Base-by-base conservation (phyloP, 1,140 invertebrate genomes). In the Magallana angulata region DNA sequence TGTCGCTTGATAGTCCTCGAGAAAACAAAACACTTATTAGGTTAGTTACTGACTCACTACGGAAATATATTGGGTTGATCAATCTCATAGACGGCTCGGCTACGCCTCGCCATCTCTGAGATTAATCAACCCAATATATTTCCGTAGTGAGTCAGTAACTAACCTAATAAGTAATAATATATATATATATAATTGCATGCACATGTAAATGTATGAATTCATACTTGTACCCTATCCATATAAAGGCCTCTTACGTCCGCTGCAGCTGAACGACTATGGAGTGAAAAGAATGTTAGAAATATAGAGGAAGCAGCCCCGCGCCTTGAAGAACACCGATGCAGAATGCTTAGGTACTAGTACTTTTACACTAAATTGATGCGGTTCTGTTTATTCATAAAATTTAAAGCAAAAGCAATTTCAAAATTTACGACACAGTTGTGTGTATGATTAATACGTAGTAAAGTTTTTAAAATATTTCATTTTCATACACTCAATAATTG, bases 251-350 rank as follows among this genome's bases (percentile, higher is more conserved):
- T 98, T 88, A 97, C 97, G 0, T 96, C 96, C 87, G 97, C 97
- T 1, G 96, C 97, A 0, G 98, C 98, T 4, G 98, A 99, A 94
- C 96, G 97, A 90, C 95, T 98, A 0, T 99, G 98, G 98, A 96
- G 95, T 88, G 87, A 91, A n/a, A 85, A 88, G 36, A 96, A 95
- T 11, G 90, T 95, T 1, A 95, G 94, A n/a, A 90, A 95, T 83
- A 80, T 87, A 1, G 76, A 89, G 2, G 81, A 93, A 68, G 97
- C 96, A 1, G 92, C 94, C 1, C 91, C 95, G 59, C 95, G 98
- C 76, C 92, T 98, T 0, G 97, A 98, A 92, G 97, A 98, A 93
- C 97, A 98, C 89, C 95, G 97, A 16, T 99, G 98, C 94, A 95
- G 98, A 16, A 97, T 99, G 96, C 96, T 97, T 80, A 96, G 95